phyloP scores from a whole-genome alignment of 1,140 invertebrate genomes.

The Paraescarpia echinospica region DNA sequence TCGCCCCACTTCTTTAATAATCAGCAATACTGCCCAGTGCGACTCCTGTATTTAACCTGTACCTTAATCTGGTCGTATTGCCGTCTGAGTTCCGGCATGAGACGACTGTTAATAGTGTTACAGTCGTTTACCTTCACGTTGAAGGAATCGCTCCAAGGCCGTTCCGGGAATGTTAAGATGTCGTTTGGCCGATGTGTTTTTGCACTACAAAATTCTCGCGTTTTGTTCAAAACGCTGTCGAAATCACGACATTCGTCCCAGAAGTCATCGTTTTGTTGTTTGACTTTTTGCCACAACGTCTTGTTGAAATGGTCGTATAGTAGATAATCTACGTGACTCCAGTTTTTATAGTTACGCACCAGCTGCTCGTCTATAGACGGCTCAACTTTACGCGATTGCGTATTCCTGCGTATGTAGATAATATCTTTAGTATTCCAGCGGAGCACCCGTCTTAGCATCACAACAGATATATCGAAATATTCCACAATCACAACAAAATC shows the following conservation, averaged over 20 bases:
- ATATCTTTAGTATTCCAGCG: conserved; percentile 61
- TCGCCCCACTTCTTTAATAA: no score
- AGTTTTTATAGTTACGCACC: background rate
- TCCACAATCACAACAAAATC: conserved; percentile 61
- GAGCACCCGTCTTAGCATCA: conserved; percentile 59
- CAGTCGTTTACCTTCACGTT: background rate
- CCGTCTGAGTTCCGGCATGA: no score
- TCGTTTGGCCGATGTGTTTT: background rate
- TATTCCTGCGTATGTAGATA: conserved; percentile 35
- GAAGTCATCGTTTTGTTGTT: conserved; percentile 7
- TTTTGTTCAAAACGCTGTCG: background rate
- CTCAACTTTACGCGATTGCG: background rate
- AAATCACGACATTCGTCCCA: conserved; percentile 21
- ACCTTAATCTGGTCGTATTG: no score
- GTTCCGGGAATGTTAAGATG: background rate
- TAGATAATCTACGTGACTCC: conserved; percentile 7
- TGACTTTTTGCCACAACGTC: conserved; percentile 21
- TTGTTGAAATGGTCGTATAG: conserved; percentile 26
- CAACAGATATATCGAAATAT: conserved; percentile 62
- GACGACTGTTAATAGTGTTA: no score
- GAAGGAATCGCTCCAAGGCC: background rate
- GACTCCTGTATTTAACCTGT: no score
- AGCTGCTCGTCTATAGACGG: background rate
- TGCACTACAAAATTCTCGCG: background rate
- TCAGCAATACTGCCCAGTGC: no score